Evolutionary conservation across 2,888 invertebrate species (phyloP), one percentile per base, ranked within the genome.

Genomic region (Drosophila buzzatii): DNA sequence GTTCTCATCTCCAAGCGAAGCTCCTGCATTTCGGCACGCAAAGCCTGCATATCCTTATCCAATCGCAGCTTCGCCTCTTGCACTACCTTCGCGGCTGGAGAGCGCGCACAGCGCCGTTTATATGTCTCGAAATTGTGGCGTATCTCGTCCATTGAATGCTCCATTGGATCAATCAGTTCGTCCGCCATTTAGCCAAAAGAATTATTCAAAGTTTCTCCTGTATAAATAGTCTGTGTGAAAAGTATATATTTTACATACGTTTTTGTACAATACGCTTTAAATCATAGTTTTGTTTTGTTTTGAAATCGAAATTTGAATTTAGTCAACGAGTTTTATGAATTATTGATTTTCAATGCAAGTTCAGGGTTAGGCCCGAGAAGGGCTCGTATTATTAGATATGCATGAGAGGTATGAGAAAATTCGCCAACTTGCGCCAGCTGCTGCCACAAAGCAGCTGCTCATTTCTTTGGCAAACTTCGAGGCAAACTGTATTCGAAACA

Each of bases 341-440:
- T 81, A 84, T 89, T 77, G 87, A 89, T 90, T 90, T 78, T 63
- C 67, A 79, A 86, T 75, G 65, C 82, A 84, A 86, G 88, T 85
- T 87, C 82, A 82, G 82, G 87, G 85, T 73, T 82, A 79, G 51
- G 37, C 56, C 42, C 31, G 45, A 63, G 47, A 16, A 27, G 16
- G 45, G 23, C 27, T 8, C 56, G 52, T 71, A 76, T 80, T 67
- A 77, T 78, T 78, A 78, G 78, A 61, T 72, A 78, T 78, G 71
- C 72, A 79, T 53, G 57, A 41, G 59, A 66, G 59, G 76, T 76
- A 71, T 89, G 87, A 47, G 84, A 89, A 76, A 62, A 68, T 76
- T 65, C 47, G 71, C 69, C 58, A 59, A 45, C 79, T 63, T 31
- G 69, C 62, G 70, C 76, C 82, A 86, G 79, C 76, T 84, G 76